A percentile compares a stretch with the other conserved stretches of the same genome.
These are phyloP conservation scores for Dicroscelio sp. DNA, from an alignment of 2,888 invertebrate species.

Conservation along the genomic window DNA sequence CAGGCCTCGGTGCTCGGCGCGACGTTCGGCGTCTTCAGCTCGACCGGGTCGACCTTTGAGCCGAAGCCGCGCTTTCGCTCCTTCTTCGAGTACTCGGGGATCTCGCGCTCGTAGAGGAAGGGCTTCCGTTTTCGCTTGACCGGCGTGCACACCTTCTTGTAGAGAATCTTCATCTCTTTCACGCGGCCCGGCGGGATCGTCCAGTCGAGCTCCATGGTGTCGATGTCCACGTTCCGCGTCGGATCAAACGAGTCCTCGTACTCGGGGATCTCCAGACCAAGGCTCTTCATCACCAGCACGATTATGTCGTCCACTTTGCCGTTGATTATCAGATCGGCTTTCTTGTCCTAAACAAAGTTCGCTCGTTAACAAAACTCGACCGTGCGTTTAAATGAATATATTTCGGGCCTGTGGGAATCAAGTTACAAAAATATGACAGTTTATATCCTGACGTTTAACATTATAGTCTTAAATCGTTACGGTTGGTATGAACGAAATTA, in stretches of 20 bases:
- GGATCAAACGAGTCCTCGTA: slow-evolving; percentile 94
- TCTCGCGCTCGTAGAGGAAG: slow-evolving; percentile 90
- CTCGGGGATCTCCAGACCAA: slow-evolving; percentile 95
- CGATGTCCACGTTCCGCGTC: slow-evolving; percentile 92
- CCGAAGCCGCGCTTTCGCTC: slow-evolving; percentile 72
- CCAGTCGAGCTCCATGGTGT: slow-evolving; percentile 93
- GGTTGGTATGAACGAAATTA: too few species aligned
- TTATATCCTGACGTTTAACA: too few species aligned
- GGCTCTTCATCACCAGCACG: slow-evolving; percentile 94
- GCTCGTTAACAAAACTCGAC: too few species aligned
- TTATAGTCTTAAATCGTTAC: too few species aligned
- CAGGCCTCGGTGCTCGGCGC: slow-evolving; percentile 64
- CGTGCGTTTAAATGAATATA: too few species aligned
- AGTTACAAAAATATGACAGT: too few species aligned
- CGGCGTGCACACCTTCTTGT: slow-evolving; percentile 92
- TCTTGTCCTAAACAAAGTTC: too few species aligned
- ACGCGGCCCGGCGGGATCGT: slow-evolving; percentile 93
- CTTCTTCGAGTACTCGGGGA: slow-evolving; percentile 75
- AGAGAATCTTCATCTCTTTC: slow-evolving; percentile 93
- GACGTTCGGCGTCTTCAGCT: slow-evolving; percentile 39
- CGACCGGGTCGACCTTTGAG: slow-evolving; percentile 58
- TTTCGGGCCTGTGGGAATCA: too few species aligned
- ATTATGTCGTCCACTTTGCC: slow-evolving; percentile 97
- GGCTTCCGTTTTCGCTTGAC: slow-evolving; percentile 90
- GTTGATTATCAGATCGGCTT: slow-evolving; percentile 97